Conservation (phyloP, 2,113 vertebrate species). For the Stigmatopora nigra region DNA sequence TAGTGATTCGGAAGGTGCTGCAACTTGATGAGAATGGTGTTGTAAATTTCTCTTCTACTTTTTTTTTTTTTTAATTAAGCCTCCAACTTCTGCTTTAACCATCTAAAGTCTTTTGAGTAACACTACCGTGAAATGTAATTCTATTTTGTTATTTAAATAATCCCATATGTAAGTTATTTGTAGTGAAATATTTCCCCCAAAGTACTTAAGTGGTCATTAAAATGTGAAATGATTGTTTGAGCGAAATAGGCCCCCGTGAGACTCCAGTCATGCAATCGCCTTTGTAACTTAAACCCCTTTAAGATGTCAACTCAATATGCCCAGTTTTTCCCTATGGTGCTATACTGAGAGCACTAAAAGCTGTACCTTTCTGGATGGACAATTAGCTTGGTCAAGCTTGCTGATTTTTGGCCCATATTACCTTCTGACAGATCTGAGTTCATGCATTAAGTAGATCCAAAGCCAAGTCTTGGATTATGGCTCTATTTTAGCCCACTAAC, state of each 20-base stretch:
- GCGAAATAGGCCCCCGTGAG: constrained; percentile 7
- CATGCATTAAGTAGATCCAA: constrained; percentile 40
- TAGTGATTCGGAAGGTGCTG: constrained; percentile 32
- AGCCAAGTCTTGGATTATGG: constrained; percentile 40
- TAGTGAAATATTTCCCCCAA: neutral
- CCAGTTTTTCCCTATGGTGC: constrained; percentile 5
- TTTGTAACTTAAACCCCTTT: constrained; percentile 24
- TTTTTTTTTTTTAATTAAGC: neutral
- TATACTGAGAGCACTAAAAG: constrained; percentile 16
- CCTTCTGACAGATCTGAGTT: constrained; percentile 29
- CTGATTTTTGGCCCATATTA: constrained; percentile 26
- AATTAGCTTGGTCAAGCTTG: constrained; percentile 11
- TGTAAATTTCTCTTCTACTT: constrained; percentile 8
- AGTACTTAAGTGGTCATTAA: constrained; percentile 23
- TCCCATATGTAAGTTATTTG: too few relatives aligned
- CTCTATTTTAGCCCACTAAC: constrained; percentile 11
- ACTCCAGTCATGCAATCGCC: constrained; percentile 25
- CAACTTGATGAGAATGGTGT: constrained; percentile 18
- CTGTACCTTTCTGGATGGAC: constrained; percentile 26
- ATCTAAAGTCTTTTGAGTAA: neutral
- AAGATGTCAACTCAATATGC: constrained; percentile 19
- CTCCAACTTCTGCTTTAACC: constrained; percentile 16
- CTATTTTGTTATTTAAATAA: too few relatives aligned
- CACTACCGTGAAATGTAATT: too few relatives aligned
- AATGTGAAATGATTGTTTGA: constrained; percentile 33